Evolutionary conservation across 2,888 invertebrate species (phyloP).

Genomic region (Emmelina monodactyla): DNA sequence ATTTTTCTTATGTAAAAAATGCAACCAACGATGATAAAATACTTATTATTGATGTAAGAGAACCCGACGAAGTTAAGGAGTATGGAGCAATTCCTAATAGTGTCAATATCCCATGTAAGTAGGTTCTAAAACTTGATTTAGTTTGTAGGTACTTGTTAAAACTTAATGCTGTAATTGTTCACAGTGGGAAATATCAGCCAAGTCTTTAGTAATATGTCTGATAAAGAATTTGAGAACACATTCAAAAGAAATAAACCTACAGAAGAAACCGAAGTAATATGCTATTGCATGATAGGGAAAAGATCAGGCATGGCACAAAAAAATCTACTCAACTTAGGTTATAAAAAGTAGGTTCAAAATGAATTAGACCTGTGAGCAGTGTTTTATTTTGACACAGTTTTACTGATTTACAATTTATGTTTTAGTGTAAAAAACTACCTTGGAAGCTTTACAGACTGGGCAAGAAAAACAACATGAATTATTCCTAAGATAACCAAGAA

Average conservation of each 20-base stretch:
- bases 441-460: constrained; percentile 70
- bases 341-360: constrained; percentile 59
- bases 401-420: constrained; percentile 18
- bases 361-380: no score
- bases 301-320: constrained; percentile 70
- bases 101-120: constrained; percentile 78
- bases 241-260: constrained; percentile 69
- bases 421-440: constrained; percentile 64
- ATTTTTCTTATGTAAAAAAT: constrained; percentile 49
- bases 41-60: constrained; percentile 78
- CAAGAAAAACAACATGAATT: constrained; percentile 25
- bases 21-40: constrained; percentile 27
- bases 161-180: constrained; percentile 6
- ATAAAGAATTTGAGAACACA: constrained; percentile 61
- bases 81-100: constrained; percentile 77
- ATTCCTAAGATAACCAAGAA: not conserved
- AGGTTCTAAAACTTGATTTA: not conserved
- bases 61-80: constrained; percentile 73
- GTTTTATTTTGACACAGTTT: not conserved
- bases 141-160: not conserved
- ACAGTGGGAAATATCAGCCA: constrained; percentile 61
- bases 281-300: constrained; percentile 74
- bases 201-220: constrained; percentile 43
- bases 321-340: constrained; percentile 65
- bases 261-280: constrained; percentile 66